A percentile compares a stretch with the other conserved stretches of the same genome.
Conservation (phyloP, 2,797 vertebrate species). For the Channallabes apus region DNA sequence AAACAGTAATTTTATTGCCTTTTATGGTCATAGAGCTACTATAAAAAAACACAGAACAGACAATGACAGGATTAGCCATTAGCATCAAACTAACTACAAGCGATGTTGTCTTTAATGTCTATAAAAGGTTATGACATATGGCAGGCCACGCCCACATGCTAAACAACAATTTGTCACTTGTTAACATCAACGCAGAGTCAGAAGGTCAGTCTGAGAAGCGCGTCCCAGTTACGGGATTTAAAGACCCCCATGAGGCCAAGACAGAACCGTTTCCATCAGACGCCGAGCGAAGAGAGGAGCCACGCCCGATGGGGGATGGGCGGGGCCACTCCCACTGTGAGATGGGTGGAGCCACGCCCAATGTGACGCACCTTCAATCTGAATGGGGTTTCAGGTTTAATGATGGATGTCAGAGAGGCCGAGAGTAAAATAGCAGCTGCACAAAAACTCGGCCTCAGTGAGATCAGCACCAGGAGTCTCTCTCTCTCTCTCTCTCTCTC, state of each 20-base stretch:
- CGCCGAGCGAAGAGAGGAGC: constrained; percentile 24
- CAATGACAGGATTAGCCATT: no score
- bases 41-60: no score
- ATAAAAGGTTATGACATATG: no score
- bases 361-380: not conserved
- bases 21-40: not conserved
- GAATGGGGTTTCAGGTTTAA: not conserved
- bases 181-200: not conserved
- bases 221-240: not conserved
- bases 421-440: constrained; percentile 34
- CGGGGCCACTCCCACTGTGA: no score
- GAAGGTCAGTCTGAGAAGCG: not conserved
- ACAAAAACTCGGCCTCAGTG: constrained; percentile 32
- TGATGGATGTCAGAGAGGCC: not conserved
- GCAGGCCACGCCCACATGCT: not conserved
- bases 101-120: no score
- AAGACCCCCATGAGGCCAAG: constrained; percentile 32
- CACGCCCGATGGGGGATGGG: not conserved
- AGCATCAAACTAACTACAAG: no score
- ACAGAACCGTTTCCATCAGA: constrained; percentile 35
- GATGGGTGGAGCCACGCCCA: not conserved
- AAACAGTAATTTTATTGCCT: not conserved
- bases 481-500: constrained; percentile 33
- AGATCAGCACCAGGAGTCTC: constrained; percentile 69
- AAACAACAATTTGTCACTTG: not conserved